Conservation (phyloP, 1,140 invertebrate species). For the Metopolophium dirhodum region DNA sequence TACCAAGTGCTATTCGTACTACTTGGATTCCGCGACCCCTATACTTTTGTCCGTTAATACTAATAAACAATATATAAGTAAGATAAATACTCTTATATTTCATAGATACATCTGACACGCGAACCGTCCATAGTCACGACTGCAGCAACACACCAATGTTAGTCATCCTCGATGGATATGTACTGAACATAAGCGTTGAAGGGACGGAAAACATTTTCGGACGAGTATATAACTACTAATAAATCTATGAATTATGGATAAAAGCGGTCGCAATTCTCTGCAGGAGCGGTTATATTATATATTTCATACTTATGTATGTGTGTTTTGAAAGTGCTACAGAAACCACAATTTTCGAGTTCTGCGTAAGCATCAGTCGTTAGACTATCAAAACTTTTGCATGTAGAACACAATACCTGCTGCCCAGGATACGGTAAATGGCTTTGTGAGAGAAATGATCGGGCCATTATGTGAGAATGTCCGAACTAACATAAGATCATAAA, state of each 20-base stretch:
- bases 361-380: neutral
- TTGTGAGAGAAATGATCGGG: neutral
- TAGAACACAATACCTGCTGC: neutral
- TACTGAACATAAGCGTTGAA: neutral
- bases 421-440: neutral
- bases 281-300: neutral
- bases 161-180: neutral
- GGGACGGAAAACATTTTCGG: neutral
- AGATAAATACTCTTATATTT: neutral
- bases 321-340: neutral
- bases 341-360: conserved; percentile 10
- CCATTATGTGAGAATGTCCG: too few species aligned
- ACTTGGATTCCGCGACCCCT: neutral
- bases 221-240: neutral
- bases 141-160: neutral
- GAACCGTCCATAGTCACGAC: neutral
- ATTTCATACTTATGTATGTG: neutral
- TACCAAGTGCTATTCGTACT: neutral
- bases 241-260: conserved; percentile 40
- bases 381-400: neutral
- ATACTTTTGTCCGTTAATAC: neutral
- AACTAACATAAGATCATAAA: too few species aligned
- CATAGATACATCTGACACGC: neutral
- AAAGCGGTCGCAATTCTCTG: neutral
- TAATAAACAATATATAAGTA: neutral